Conservation (phyloP, 2,797 vertebrate genomes). For the Nasua narica region DNA sequence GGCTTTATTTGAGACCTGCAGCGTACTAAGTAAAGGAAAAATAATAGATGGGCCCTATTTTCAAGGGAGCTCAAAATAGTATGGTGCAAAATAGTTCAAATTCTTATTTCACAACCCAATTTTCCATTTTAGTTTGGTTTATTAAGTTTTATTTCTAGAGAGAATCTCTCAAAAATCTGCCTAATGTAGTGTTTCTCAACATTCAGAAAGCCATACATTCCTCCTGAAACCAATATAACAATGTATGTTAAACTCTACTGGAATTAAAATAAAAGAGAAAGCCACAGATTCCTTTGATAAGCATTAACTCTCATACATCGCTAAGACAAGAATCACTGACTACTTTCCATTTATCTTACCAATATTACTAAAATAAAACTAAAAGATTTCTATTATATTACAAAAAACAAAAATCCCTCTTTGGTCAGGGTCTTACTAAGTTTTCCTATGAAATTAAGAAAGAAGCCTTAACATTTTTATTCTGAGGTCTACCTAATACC, state of each 20-base stretch:
- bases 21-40: slow-evolving; percentile 28
- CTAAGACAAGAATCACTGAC: slow-evolving; percentile 21
- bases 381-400: neutral
- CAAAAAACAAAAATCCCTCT: neutral
- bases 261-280: neutral
- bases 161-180: neutral
- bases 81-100: neutral
- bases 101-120: slow-evolving; percentile 40
- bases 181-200: slow-evolving; percentile 7
- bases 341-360: slow-evolving; percentile 17
- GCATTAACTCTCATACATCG: neutral
- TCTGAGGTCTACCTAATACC: neutral
- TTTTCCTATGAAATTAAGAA: slow-evolving; percentile 57
- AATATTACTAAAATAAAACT: slow-evolving; percentile 40
- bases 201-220: neutral
- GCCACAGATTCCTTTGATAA: neutral
- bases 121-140: slow-evolving; percentile 9
- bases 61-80: slow-evolving; percentile 43
- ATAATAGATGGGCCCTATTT: slow-evolving; percentile 15
- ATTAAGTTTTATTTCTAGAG: slow-evolving; percentile 41
- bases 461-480: slow-evolving; percentile 22
- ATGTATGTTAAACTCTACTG: neutral
- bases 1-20: slow-evolving; percentile 31
- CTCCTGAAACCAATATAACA: neutral
- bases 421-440: neutral